Evolutionary conservation across 2,113 vertebrate genomes (phyloP), one percentile per base, ranked within the genome.

Genomic region (Oryzias curvinotus): DNA sequence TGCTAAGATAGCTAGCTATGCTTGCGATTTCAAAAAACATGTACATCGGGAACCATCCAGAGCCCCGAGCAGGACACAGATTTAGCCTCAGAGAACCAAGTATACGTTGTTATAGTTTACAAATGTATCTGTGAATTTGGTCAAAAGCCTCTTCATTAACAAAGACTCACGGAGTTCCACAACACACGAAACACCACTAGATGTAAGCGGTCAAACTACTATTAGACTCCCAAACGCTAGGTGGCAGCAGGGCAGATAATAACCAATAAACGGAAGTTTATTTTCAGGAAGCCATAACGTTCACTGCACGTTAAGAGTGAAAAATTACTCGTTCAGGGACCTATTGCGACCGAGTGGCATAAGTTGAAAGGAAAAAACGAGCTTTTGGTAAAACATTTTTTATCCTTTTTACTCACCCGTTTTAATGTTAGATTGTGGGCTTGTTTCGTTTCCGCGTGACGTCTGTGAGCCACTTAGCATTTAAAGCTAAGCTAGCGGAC

Each of bases 401-500:
- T 36, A 3, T 36, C 10, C 10, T 36, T 36, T 36, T 36, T 36
- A 13, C 36, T 12, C 0, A 1, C 7, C 3, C 53, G 7, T 2
- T 17, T 3, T 1, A 5, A 14, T n/a, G 7, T n/a, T 5, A 10
- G 3, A 21, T 14, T 43, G 65, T 17, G 8, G 15, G 5, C 7
- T 30, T 19, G 48, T n/a, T 13, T 43, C 18, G 48, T 65, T 42
- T 50, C 65, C 65, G 55, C 51, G 5, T 25, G 45, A 46, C 53
- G 19, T 52, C 58, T 4, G 5, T 50, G 67, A 64, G 59, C 45
- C 30, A 8, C 1, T 21, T 76, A 71, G 81, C 68, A 0, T 51
- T 10, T 3, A 5, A 45, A 64, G 83, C 86, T 84, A 83, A 73
- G 26, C n/a, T 14, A 18, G 69, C 66, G 64, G 70, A 52, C 47